Evolutionary conservation across 2,113 vertebrate genomes (phyloP), one percentile per base, ranked within the genome.

Genomic region (Helogale parvula): DNA sequence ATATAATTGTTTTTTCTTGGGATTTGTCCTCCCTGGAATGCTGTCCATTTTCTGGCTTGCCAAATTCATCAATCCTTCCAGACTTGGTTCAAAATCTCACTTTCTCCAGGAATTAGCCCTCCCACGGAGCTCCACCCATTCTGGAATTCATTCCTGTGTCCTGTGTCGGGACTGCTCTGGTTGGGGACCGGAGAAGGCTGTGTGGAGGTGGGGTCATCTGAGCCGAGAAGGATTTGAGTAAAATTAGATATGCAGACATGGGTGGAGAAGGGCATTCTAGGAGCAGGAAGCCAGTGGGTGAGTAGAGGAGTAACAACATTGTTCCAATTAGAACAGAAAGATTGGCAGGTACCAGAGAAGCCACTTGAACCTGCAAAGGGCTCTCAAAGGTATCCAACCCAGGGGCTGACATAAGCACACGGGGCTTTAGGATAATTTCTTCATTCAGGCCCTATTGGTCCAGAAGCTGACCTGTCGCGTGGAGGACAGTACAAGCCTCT

Each of bases 251-350:
- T 69, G 52, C 83, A 86, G 76, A 88, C 77, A 71, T 65, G 84
- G n/a, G 77, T 69, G n/a, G 57, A 81, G 54, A 54, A 93, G 52
- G 85, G 72, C 66, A 90, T 72, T 90, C 85, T 33, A 84, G 85
- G 77, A 80, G 71, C 93, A 85, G 72, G 63, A 80, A 90, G 45
- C 27, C 17, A 4, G 25, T 33, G 71, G 45, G 80, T 85, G 35
- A 54, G 72, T 12, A 71, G 57, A 81, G 16, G 41, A 88, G 69
- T 33, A 79, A 79, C 50, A 69, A 88, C 69, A 94, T 77, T 29
- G 69, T 90, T 85, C 66, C 35, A 74, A 41, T 60, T 60, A 68
- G 69, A 93, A 45, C 47, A 86, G 54, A n/a, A 47, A 85, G 85
- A 66, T 0, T 33, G 71, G 52, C 19, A 27, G 77, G 23, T 83